These are phyloP conservation scores for Drosophila phalerata DNA, from an alignment of 2,888 invertebrate species.

Conservation along the genomic window DNA sequence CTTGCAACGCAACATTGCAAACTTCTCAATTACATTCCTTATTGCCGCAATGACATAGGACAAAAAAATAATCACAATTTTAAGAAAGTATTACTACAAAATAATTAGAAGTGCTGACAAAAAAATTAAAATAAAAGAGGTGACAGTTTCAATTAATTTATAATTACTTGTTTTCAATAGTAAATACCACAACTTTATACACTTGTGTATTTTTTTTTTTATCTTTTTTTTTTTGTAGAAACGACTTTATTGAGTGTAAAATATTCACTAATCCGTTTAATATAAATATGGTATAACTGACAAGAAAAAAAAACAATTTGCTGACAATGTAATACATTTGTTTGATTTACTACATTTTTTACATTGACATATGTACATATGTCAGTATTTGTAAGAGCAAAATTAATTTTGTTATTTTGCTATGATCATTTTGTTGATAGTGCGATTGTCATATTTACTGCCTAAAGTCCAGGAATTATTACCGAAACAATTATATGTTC, in stretches of 20 bases:
- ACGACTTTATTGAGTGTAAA: not conserved
- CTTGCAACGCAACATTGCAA: not conserved
- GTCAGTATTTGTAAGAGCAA: not conserved
- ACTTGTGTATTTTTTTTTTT: too few species aligned
- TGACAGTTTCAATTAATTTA: not conserved
- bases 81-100: conserved; percentile 46
- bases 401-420: not conserved
- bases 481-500: not conserved
- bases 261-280: conserved; percentile 38
- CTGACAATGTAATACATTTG: not conserved
- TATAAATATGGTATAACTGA: not conserved
- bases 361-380: too few species aligned
- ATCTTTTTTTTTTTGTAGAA: not conserved
- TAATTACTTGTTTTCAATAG: conserved; percentile 5
- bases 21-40: conserved; percentile 8
- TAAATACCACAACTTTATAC: not conserved
- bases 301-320: not conserved
- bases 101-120: conserved; percentile 21
- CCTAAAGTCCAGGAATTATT: not conserved
- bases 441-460: conserved; percentile 1
- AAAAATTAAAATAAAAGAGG: conserved; percentile 1
- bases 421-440: not conserved
- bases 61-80: not conserved
- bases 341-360: not conserved
- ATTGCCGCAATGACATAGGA: conserved; percentile 26